Evolutionary conservation across 1,140 invertebrate species (phyloP).

Genomic region (Temnothorax longispinosus): DNA sequence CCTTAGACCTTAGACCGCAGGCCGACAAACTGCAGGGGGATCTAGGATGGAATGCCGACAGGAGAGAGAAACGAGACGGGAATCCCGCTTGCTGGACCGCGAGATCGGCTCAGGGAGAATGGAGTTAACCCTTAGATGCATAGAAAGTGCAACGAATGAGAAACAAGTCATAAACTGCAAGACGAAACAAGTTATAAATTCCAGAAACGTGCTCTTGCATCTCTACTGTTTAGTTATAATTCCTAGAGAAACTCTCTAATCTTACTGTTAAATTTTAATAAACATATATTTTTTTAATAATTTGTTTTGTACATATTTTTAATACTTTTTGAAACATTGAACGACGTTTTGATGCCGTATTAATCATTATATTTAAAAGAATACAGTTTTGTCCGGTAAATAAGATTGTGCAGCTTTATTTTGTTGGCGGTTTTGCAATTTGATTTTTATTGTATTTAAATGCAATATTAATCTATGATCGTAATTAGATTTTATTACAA

Average conservation of each 20-base stretch:
- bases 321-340: too few relatives aligned
- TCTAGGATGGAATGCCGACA: conserved; percentile 64
- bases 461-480: too few relatives aligned
- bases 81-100: conserved; percentile 29
- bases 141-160: conserved; percentile 17
- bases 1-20: conserved; percentile 25
- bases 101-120: conserved; percentile 7
- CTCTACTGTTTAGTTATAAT: neutral
- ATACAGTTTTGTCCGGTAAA: neutral
- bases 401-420: too few relatives aligned
- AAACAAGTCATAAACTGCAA: conserved; percentile 8
- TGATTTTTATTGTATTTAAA: too few relatives aligned
- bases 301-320: too few relatives aligned
- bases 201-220: neutral
- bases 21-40: conserved; percentile 17
- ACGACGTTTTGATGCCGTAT: too few relatives aligned
- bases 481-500: neutral
- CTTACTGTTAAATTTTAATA: neutral
- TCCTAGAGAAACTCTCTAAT: neutral
- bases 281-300: neutral
- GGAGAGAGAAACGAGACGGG: conserved; percentile 29
- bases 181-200: neutral
- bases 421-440: too few relatives aligned
- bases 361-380: neutral
- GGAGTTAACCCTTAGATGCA: neutral